phyloP scores from a whole-genome alignment of 92 coral and sea anemone genomes.

The Parazoanthus atlanticus region DNA sequence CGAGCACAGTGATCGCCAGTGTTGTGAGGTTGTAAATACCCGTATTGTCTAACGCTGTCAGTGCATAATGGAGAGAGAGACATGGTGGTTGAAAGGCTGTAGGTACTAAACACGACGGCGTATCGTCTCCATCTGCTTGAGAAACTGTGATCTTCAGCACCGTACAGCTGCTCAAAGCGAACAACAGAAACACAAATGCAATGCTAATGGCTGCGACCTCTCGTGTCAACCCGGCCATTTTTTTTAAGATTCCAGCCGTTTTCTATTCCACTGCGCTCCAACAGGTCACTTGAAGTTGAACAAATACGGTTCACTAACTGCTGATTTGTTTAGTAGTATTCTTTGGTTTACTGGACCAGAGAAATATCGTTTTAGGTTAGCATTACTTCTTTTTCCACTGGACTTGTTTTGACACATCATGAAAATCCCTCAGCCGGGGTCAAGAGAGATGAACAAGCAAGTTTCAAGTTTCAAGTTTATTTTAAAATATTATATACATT shows the following conservation, averaged over 20 bases:
- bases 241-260: too few relatives aligned
- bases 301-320: background rate
- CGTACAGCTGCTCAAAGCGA: slow-evolving; percentile 3
- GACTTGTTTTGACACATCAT: background rate
- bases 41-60: slow-evolving; percentile 47
- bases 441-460: too few relatives aligned
- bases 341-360: background rate
- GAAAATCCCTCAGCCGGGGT: too few relatives aligned
- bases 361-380: background rate
- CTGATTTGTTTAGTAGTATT: background rate
- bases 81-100: slow-evolving; percentile 60
- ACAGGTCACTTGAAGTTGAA: background rate
- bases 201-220: background rate
- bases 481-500: too few relatives aligned
- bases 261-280: background rate
- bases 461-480: too few relatives aligned
- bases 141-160: slow-evolving; percentile 50
- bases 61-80: slow-evolving; percentile 62
- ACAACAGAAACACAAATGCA: background rate
- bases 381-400: too few relatives aligned
- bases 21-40: slow-evolving; percentile 48
- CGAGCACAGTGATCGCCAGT: slow-evolving; percentile 58
- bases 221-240: background rate
- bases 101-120: slow-evolving; percentile 45
- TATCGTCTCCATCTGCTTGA: slow-evolving; percentile 64